Evolutionary conservation across 92 coral and sea anemone genomes (phyloP).

Genomic region (Ricordea florida): DNA sequence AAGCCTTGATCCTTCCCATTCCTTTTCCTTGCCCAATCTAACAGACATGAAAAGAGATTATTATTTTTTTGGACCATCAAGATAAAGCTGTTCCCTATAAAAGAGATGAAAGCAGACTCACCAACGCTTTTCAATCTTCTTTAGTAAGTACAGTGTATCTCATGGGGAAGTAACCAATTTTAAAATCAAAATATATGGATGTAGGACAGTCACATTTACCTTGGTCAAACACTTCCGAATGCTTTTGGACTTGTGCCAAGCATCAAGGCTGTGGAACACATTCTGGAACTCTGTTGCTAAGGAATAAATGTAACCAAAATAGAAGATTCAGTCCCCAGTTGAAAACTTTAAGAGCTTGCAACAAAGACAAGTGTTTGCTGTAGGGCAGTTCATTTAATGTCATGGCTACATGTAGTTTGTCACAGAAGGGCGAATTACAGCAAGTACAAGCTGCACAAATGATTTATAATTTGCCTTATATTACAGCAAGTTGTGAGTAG

Average conservation of each 20-base stretch:
- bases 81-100: slow-evolving; percentile 1
- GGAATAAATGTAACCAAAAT: neutral
- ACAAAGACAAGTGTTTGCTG: neutral
- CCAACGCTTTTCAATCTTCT: neutral
- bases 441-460: no score
- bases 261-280: slow-evolving; percentile 9
- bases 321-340: slow-evolving; percentile 1
- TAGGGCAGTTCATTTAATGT: neutral
- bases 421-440: neutral
- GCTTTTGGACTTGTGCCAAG: slow-evolving; percentile 30
- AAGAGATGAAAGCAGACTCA: neutral
- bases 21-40: slow-evolving; percentile 33
- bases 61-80: neutral
- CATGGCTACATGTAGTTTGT: neutral
- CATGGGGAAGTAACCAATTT: neutral
- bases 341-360: neutral
- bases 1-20: slow-evolving; percentile 18
- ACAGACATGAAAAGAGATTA: neutral
- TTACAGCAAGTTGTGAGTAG: no score
- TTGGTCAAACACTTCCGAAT: slow-evolving; percentile 20
- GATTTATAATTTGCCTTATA: no score
- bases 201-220: neutral
- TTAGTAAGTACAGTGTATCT: neutral
- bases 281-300: slow-evolving; percentile 1
- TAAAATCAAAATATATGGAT: neutral